Percentiles rank a stretch among this genome's conserved stretches.
These are phyloP conservation scores for Trissoscelio sp. DNA, from an alignment of 2,888 invertebrate genomes.

Conservation along the genomic window DNA sequence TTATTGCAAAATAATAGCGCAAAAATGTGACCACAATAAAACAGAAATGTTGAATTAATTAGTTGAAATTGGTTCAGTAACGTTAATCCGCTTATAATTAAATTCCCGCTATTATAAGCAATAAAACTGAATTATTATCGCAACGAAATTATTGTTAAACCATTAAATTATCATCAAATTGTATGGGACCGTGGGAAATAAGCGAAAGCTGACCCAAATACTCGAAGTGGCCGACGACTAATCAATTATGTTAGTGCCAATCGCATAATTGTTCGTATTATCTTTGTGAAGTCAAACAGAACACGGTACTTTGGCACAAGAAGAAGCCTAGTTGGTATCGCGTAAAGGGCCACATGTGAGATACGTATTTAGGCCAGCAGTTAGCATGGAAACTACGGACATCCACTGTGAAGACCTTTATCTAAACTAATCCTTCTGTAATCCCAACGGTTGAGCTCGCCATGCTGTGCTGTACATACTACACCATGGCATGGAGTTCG, in stretches of 20 bases:
- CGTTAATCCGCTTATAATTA: not conserved
- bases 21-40: not conserved
- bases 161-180: not conserved
- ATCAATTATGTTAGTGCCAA: conserved; percentile 45
- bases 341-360: conserved; percentile 70
- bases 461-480: conserved; percentile 57
- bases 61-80: not conserved
- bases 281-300: conserved; percentile 56
- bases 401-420: conserved; percentile 77
- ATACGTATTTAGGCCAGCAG: conserved; percentile 78
- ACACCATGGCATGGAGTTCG: conserved; percentile 68
- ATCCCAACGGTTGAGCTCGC: conserved; percentile 72
- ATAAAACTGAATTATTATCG: conserved; percentile 9
- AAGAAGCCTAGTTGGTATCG: conserved; percentile 50
- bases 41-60: not conserved
- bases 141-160: not conserved
- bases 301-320: conserved; percentile 47
- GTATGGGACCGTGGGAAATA: not conserved
- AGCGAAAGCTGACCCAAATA: conserved; percentile 1
- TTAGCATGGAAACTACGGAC: conserved; percentile 79
- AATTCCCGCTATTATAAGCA: not conserved
- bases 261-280: conserved; percentile 43
- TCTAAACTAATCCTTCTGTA: conserved; percentile 80
- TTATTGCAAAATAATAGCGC: not conserved
- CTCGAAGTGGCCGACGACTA: not conserved